These are phyloP conservation scores for Andrena trimmerana DNA, from an alignment of 2,888 invertebrate genomes.

Conservation along the genomic window DNA sequence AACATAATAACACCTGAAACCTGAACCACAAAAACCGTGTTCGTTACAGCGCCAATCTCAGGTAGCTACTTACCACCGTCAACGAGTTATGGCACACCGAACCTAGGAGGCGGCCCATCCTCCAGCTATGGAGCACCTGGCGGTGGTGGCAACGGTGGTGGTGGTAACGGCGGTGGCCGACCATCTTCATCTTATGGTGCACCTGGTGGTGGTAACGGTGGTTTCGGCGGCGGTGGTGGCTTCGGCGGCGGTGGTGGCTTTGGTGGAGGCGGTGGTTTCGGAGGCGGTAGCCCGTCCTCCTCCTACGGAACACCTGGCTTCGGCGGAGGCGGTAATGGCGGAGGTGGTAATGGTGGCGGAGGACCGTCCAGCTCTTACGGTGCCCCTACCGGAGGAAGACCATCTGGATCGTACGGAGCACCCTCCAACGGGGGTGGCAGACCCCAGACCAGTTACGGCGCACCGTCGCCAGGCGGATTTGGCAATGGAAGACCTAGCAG, in stretches of 20 bases:
- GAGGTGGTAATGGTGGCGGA: conserved; percentile 59
- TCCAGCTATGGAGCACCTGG: conserved; percentile 74
- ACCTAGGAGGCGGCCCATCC: conserved; percentile 76
- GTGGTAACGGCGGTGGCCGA: conserved; percentile 75
- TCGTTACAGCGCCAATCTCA: conserved; percentile 86
- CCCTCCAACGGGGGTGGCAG: background rate
- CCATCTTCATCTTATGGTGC: conserved; percentile 78
- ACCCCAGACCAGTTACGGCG: background rate
- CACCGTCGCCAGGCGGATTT: background rate
- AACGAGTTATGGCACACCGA: conserved; percentile 84
- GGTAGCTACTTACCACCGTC: conserved; percentile 88
- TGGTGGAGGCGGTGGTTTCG: conserved; percentile 59
- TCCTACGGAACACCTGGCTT: conserved; percentile 83
- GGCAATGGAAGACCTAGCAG: background rate
- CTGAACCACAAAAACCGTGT: too few relatives aligned
- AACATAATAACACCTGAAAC: too few relatives aligned
- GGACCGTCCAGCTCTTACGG: conserved; percentile 84
- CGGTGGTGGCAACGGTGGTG: conserved; percentile 70
- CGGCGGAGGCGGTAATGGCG: conserved; percentile 53
- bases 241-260: conserved; percentile 61
- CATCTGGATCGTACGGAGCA: conserved; percentile 29
- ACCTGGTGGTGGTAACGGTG: conserved; percentile 71
- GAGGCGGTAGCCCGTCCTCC: conserved; percentile 73
- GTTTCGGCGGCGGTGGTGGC: conserved; percentile 59
- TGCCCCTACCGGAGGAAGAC: conserved; percentile 62